Conservation (phyloP, 2,113 vertebrate species). For the Amblyornis subalaris region DNA sequence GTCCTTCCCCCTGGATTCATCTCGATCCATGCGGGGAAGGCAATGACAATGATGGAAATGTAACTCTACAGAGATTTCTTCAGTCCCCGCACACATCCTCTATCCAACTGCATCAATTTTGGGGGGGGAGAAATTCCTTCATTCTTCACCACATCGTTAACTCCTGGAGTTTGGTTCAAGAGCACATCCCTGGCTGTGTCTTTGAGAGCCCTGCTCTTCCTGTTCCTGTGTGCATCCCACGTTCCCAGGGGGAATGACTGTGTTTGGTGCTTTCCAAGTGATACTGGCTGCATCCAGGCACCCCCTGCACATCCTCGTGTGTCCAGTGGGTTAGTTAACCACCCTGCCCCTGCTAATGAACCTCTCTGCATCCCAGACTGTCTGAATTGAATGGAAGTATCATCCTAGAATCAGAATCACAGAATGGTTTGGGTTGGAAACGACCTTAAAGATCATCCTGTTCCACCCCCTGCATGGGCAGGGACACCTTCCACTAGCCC, state of each 20-base stretch:
- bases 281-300: rapidly evolving
- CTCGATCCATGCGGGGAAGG: rapidly evolving
- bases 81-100: background rate
- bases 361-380: background rate
- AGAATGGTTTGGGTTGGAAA: background rate
- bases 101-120: rapidly evolving
- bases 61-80: rapidly evolving
- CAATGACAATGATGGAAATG: rapidly evolving
- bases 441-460: rapidly evolving
- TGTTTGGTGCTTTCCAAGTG: background rate
- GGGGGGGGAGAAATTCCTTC: background rate
- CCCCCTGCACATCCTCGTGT: rapidly evolving
- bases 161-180: rapidly evolving
- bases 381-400: background rate
- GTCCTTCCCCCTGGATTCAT: background rate
- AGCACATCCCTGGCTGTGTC: background rate
- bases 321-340: background rate
- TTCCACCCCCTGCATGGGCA: background rate
- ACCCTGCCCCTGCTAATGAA: background rate
- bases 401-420: background rate
- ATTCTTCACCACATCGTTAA: rapidly evolving
- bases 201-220: background rate
- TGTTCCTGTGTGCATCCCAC: rapidly evolving
- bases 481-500: rapidly evolving
- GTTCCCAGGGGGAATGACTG: background rate